phyloP scores from a whole-genome alignment of 1,140 invertebrate species.

The Papilio aristodemus region DNA sequence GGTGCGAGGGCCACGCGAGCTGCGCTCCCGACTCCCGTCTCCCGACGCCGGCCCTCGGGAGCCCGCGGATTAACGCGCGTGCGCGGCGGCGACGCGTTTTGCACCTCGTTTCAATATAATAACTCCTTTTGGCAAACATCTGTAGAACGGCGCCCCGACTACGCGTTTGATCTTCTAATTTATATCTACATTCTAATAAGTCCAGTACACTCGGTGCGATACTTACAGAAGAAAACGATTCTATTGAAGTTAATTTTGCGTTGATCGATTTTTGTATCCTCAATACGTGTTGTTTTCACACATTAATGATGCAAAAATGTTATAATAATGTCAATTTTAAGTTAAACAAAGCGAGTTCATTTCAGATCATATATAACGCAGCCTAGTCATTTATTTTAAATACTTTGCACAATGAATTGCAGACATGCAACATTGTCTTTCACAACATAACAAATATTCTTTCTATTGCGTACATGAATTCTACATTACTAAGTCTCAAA shows the following conservation, averaged over 20 bases:
- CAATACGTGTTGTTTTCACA: slow-evolving; percentile 41
- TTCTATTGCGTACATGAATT: too few species aligned
- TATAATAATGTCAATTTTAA: neutral
- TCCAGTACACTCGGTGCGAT: slow-evolving; percentile 9
- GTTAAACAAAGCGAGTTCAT: too few species aligned
- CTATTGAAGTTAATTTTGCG: slow-evolving; percentile 24
- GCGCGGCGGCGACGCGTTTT: slow-evolving; percentile 49
- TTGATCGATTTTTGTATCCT: slow-evolving; percentile 25
- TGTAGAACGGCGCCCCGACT: slow-evolving; percentile 34
- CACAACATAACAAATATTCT: too few species aligned
- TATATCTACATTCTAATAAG: slow-evolving; percentile 25
- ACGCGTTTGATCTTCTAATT: slow-evolving; percentile 14
- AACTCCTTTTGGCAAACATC: slow-evolving; percentile 46
- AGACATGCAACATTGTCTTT: too few species aligned
- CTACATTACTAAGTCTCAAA: too few species aligned
- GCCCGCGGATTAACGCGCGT: slow-evolving; percentile 46
- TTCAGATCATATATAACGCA: too few species aligned
- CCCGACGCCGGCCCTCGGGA: slow-evolving; percentile 43
- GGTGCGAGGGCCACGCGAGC: slow-evolving; percentile 76
- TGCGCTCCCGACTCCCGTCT: slow-evolving; percentile 49
- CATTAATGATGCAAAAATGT: slow-evolving; percentile 21
- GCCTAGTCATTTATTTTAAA: too few species aligned
- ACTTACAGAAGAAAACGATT: slow-evolving; percentile 2
- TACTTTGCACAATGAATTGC: too few species aligned
- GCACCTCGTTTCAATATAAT: slow-evolving; percentile 54